These are phyloP conservation scores for Apogon talboti DNA, from an alignment of 2,797 vertebrate species.

Conservation along the genomic window DNA sequence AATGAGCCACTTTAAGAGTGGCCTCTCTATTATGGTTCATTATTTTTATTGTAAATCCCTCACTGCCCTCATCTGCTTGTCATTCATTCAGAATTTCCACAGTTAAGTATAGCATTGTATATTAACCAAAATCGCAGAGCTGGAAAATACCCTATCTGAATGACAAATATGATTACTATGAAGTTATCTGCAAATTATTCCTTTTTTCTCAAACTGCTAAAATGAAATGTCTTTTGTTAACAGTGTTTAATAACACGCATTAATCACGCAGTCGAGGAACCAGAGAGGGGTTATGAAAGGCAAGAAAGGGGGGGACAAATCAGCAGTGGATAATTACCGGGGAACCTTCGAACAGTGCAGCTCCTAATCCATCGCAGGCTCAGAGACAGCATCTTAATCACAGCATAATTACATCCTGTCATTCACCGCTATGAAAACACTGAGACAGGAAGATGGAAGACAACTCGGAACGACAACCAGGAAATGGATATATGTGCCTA, in stretches of 20 bases:
- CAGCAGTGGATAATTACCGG: slow-evolving; percentile 62
- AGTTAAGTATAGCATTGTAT: slow-evolving; percentile 50
- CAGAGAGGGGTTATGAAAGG: slow-evolving; percentile 50
- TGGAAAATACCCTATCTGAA: slow-evolving; percentile 58
- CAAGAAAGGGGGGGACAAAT: slow-evolving; percentile 44
- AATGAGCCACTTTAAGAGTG: slow-evolving; percentile 78
- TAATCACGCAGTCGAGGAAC: slow-evolving; percentile 42
- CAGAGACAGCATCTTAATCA: slow-evolving; percentile 77
- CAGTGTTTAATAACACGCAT: slow-evolving; percentile 63
- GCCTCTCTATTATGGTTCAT: slow-evolving; percentile 77
- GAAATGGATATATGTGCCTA: slow-evolving; percentile 70
- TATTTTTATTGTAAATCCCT: slow-evolving; percentile 80
- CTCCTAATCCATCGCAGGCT: slow-evolving; percentile 69
- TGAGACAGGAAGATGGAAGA: slow-evolving; percentile 72
- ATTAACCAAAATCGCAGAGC: slow-evolving; percentile 49
- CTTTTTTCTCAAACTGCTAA: slow-evolving; percentile 31
- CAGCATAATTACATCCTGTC: slow-evolving; percentile 80
- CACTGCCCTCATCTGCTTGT: slow-evolving; percentile 55
- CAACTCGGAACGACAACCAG: slow-evolving; percentile 60
- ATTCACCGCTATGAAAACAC: slow-evolving; percentile 75
- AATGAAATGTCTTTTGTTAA: slow-evolving; percentile 61
- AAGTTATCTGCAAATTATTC: slow-evolving; percentile 48
- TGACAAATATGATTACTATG: slow-evolving; percentile 53
- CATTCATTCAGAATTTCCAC: slow-evolving; percentile 36
- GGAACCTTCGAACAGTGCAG: slow-evolving; percentile 57